These are phyloP conservation scores for Rhopalosiphum nymphaeae DNA, from an alignment of 2,888 invertebrate genomes.

Conservation along the genomic window DNA sequence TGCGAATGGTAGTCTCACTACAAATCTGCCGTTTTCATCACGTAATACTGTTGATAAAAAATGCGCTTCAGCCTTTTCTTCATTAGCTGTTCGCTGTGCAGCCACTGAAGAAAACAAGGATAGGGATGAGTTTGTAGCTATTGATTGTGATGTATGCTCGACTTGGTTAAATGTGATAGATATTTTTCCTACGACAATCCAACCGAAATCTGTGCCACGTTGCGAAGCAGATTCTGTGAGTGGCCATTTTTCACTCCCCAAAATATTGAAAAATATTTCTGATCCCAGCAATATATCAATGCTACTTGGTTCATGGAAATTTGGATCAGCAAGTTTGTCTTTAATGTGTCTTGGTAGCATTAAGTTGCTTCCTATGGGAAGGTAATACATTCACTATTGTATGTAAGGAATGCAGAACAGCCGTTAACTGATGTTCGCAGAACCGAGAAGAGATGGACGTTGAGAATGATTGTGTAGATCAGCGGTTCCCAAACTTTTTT, in stretches of 20 bases:
- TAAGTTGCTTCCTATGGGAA: neutral
- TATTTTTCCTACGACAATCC: neutral
- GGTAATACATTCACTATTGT: neutral
- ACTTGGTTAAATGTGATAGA: neutral
- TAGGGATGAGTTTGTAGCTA: neutral
- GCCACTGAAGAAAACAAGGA: neutral
- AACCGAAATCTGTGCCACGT: neutral
- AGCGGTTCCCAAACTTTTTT: no score
- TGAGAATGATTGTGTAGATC: no score
- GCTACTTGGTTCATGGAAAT: neutral
- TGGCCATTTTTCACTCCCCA: neutral
- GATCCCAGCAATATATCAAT: neutral
- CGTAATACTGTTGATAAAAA: neutral
- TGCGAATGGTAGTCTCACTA: neutral
- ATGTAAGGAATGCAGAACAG: neutral
- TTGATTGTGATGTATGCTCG: neutral
- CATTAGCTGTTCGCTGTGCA: neutral
- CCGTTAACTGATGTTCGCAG: neutral
- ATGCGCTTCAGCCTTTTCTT: neutral
- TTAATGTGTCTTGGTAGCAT: neutral
- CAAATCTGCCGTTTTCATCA: neutral
- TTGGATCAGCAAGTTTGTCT: neutral
- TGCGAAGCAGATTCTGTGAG: no score
- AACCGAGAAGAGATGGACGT: neutral
- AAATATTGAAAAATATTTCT: neutral